A percentile compares a stretch with the other conserved stretches of the same genome.
Evolutionary conservation across 2,797 vertebrate species (phyloP).

Genomic region (Cyprinodon diabolis): DNA sequence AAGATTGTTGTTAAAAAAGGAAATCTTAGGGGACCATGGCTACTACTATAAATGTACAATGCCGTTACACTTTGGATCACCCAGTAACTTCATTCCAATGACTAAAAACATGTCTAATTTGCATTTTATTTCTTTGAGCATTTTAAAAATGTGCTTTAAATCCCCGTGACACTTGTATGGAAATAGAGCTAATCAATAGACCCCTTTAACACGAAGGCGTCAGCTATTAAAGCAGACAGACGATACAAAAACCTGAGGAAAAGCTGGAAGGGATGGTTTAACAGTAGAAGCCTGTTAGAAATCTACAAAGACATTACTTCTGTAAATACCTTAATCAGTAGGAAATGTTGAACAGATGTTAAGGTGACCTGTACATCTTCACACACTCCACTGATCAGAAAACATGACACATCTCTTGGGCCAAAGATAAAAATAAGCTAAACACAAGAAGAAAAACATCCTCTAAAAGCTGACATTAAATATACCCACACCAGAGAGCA

Average conservation of each 20-base stretch:
- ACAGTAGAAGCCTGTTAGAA: slow-evolving; percentile 10
- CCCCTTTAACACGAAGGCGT: background rate
- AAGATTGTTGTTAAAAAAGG: no score
- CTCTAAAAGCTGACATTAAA: slow-evolving; percentile 96
- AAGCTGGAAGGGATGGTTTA: background rate
- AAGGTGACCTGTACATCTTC: slow-evolving; percentile 38
- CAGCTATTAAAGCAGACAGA: background rate
- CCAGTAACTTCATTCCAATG: no score
- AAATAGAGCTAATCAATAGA: no score
- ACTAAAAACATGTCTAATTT: no score
- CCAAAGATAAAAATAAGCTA: slow-evolving; percentile 27
- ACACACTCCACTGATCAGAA: slow-evolving; percentile 52
- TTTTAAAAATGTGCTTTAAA: no score
- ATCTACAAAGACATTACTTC: slow-evolving; percentile 24
- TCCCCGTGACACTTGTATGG: no score
- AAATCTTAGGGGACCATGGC: no score
- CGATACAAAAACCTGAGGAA: background rate
- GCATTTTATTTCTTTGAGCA: no score
- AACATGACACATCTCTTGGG: slow-evolving; percentile 47
- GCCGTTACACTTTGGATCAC: no score
- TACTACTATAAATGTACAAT: no score
- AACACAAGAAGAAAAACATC: slow-evolving; percentile 69
- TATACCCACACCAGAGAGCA: slow-evolving; percentile 91
- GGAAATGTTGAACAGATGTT: slow-evolving; percentile 64
- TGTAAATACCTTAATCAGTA: slow-evolving; percentile 41